phyloP scores from a whole-genome alignment of 2,113 vertebrate genomes.

The Cranoglanis bouderius region DNA sequence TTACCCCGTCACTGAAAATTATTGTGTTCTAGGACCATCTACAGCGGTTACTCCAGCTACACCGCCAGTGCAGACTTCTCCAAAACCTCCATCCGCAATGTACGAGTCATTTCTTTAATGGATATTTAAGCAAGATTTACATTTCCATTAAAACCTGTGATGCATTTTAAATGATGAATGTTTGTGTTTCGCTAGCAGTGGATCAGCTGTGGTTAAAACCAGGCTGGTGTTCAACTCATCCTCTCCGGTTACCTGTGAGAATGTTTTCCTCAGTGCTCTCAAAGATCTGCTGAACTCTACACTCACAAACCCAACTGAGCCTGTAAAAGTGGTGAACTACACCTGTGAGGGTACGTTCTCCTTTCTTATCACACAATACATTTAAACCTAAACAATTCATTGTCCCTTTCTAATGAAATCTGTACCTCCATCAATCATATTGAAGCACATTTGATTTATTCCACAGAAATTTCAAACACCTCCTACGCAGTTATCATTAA shows the following conservation, averaged over 20 bases:
- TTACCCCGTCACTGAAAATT: neutral
- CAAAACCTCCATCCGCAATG: neutral
- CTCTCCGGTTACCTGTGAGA: neutral
- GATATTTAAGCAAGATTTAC: neutral
- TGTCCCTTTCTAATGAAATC: too few species aligned
- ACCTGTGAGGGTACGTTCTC: neutral
- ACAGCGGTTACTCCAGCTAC: neutral
- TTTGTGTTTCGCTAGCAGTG: neutral
- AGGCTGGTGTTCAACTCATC: constrained; percentile 7
- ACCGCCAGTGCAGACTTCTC: neutral
- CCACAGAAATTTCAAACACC: neutral
- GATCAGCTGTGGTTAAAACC: constrained; percentile 10
- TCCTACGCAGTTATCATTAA: neutral
- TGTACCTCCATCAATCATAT: neutral
- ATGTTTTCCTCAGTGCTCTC: neutral
- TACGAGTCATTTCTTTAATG: neutral
- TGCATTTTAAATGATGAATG: neutral
- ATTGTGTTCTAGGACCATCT: neutral
- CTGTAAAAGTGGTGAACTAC: neutral
- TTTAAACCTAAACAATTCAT: too few species aligned
- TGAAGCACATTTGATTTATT: neutral
- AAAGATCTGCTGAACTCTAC: neutral
- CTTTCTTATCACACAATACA: neutral
- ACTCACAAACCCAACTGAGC: neutral
- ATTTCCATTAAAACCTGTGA: neutral